Evolutionary conservation across 2,888 invertebrate genomes (phyloP), one percentile per base, ranked within the genome.

Genomic region (Cataglyphis altisquamis): DNA sequence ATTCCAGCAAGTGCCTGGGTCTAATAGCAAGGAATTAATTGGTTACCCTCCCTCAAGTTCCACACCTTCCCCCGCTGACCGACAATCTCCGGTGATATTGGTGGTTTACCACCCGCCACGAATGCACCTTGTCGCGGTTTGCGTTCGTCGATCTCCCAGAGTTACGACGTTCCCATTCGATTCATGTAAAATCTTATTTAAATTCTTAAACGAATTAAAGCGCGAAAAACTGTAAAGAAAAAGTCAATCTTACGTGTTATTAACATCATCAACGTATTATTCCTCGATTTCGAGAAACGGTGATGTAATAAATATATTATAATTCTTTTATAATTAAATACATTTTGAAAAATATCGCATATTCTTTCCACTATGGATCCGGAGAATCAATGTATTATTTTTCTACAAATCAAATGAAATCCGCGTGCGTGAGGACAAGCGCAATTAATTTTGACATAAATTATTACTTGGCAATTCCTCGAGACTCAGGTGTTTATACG

Each of bases 11-110:
- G 64, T 80, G 64, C 21, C 63, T 48, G 72, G 32, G 70, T 78
- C 83, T 87, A 90, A 91, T 88, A 86, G 87, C 83, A 85, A 90
- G 89, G 83, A 89, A 82, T 83, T 91, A 90, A 91, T 91, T 88
- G 88, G 83, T 81, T 77, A 60, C 70, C 73, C 48, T 80, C 81
- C 60, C 82, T 41, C 68, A 55, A 72, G 36, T 82, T 55, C 77
- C 52, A n/a, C 57, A 12, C 52, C 68, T 67, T 72, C 21, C 57
- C 55, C 73, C 52, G 63, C 66, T 80, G 80, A 55, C 80, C 84
- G 83, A 75, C 83, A 85, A 85, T 57, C 82, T 77, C 75, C 75
- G 68, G 82, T 85, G 87, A 85, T 89, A 88, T 86, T 88, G 87
- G 90, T 88, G 89, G 86, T 88, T 88, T 83, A 86, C 88, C 84